These are phyloP conservation scores for Arothron firmamentum DNA, from an alignment of 2,113 vertebrate genomes.

Conservation along the genomic window DNA sequence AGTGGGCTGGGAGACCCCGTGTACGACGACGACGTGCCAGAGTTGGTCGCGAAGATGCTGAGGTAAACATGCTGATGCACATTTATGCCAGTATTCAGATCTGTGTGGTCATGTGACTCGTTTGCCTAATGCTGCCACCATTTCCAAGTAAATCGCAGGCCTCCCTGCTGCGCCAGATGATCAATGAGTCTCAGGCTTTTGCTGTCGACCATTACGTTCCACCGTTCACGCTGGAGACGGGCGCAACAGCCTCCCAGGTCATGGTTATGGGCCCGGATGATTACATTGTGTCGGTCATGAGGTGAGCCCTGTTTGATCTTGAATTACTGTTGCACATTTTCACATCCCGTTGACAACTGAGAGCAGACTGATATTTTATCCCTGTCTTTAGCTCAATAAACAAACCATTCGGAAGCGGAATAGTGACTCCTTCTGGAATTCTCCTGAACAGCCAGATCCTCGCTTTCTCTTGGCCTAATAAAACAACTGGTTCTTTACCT, in stretches of 20 bases:
- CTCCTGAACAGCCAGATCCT: slow-evolving; percentile 96
- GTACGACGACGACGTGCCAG: slow-evolving; percentile 78
- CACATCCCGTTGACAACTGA: not conserved
- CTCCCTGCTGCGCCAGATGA: slow-evolving; percentile 79
- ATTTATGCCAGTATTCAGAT: not conserved
- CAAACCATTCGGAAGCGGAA: slow-evolving; percentile 91
- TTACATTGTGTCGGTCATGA: slow-evolving; percentile 90
- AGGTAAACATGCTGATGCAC: slow-evolving; percentile 76
- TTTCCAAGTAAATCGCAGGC: slow-evolving; percentile 83
- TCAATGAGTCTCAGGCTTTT: slow-evolving; percentile 83
- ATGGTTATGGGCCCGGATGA: slow-evolving; percentile 95
- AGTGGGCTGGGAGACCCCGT: slow-evolving; percentile 87
- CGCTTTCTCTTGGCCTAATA: slow-evolving; percentile 94
- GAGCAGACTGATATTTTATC: not conserved
- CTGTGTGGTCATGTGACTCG: not conserved
- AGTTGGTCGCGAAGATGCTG: slow-evolving; percentile 81
- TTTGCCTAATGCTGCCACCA: slow-evolving; percentile 9
- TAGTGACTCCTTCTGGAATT: slow-evolving; percentile 89
- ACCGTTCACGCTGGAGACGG: slow-evolving; percentile 72
- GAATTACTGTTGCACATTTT: not conserved
- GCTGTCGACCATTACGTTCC: slow-evolving; percentile 70
- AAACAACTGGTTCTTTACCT: slow-evolving; percentile 72
- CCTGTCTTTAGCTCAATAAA: slow-evolving; percentile 84
- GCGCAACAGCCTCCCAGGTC: slow-evolving; percentile 83
- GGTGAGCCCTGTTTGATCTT: slow-evolving; percentile 67